Percentiles rank a stretch among this genome's conserved stretches.
Evolutionary conservation across 2,113 vertebrate species (phyloP).

Genomic region (Arvicanthis niloticus): DNA sequence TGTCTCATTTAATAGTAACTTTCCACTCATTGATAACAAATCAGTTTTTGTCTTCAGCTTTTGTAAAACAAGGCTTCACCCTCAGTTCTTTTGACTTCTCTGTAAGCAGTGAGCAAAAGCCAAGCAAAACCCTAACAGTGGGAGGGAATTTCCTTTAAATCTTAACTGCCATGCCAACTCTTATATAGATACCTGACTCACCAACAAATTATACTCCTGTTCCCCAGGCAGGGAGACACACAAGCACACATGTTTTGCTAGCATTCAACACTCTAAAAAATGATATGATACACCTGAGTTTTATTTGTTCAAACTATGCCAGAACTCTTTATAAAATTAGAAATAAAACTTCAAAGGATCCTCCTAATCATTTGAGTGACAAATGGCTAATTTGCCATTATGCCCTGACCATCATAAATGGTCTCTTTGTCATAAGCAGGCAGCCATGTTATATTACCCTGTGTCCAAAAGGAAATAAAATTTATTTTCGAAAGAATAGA

Average conservation of each 20-base stretch:
- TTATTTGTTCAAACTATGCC: neutral
- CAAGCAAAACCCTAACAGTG: constrained; percentile 79
- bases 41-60: constrained; percentile 74
- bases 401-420: neutral
- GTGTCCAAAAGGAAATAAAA: neutral
- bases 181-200: constrained; percentile 74
- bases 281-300: constrained; percentile 34
- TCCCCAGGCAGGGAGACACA: constrained; percentile 68
- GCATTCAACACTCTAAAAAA: constrained; percentile 56
- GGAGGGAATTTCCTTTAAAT: constrained; percentile 89
- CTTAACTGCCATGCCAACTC: constrained; percentile 89
- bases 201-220: constrained; percentile 81
- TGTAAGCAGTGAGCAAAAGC: constrained; percentile 83
- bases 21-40: constrained; percentile 64
- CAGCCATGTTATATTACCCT: neutral
- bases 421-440: neutral
- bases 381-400: neutral
- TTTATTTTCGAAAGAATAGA: neutral
- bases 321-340: neutral
- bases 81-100: constrained; percentile 80
- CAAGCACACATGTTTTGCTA: constrained; percentile 56
- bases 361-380: neutral
- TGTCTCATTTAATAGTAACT: constrained; percentile 38
- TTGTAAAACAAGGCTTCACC: constrained; percentile 57
- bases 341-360: neutral